Evolutionary conservation across 2,113 vertebrate genomes (phyloP), one percentile per base, ranked within the genome.

Genomic region (Eubucco bourcierii): DNA sequence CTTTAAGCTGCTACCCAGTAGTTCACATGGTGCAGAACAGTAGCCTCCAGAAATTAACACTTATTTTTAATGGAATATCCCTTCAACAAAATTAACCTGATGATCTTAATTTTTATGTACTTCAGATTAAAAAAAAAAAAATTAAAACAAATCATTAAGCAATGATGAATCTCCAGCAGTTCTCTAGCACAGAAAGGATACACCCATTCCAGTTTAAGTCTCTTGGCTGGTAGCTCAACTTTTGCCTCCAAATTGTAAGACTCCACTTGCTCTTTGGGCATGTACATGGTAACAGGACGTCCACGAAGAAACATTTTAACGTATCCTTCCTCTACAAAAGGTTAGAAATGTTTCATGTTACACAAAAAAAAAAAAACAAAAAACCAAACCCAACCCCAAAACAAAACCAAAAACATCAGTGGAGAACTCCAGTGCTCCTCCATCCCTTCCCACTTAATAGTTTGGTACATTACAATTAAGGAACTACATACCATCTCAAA

Each of bases 251-350:
- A 97, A 95, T 95, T 98, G 97, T 99, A 99, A 92, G 98, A 97
- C 58, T 99, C 99, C 98, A 99, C 98, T 96, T 99, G 98, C 33
- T 99, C 99, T 98, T 98, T 99, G 97, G 99, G 99, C 99, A 99
- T 99, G 98, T 98, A 98, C 99, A 99, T 99, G 97, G 99, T 99
- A 93, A 99, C 97, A 47, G 99, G 99, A 61, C 99, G 98, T 95
- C 99, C 99, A 92, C 99, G 99, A 85, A 99, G 98, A 97, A 98
- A 99, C 99, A 99, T 99, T 98, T 99, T 99, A 94, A 99, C 99
- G 94, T 99, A 99, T 92, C 99, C 99, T 98, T 99, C 99, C 96
- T 99, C 99, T 99, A 97, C 87, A 97, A 98, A 97, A 98, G 97
- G 95, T 95, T 89, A 97, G 56, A 97, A 95, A 90, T 12, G 75